Evolutionary conservation across 2,888 invertebrate species (phyloP), one percentile per base, ranked within the genome.

Genomic region (Lacanobia oleracea): DNA sequence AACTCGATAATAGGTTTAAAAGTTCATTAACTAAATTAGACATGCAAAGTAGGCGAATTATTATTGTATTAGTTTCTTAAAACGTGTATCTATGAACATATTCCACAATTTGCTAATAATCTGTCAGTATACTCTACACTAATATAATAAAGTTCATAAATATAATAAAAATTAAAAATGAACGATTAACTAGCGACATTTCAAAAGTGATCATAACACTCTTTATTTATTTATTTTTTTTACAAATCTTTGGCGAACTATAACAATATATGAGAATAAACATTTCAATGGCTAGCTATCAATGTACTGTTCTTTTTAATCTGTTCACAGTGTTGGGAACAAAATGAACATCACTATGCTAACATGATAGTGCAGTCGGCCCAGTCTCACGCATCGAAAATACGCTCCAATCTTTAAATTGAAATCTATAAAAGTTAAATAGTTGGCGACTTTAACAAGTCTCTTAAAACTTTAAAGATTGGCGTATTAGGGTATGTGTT

Each of bases 1-100:
- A 94, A 95, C 93, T 94, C 90, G 92, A 93, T 93, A 93, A 93
- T 94, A 94, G 91, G 91, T 93, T 92, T 88, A 87, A 92, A 92
- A 88, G 87, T 91, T 90, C 84, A 89, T 87, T 90, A 91, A 93
- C 89, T 91, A 92, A 95, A 92, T 91, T 88, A 89, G 85, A 94
- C 92, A 93, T 93, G 95, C 94, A 94, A 95, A 95, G 91, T 95
- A 95, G 95, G 94, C 94, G 90, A 92, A 93, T 92, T 88, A 90
- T 94, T 94, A 94, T 94, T 94, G 95, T 95, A 92, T 93, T 94
- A 94, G 91, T 94, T 94, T 85, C 89, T 91, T 91, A 90, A 90
- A 90, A 91, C 88, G 87, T 91, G 88, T 90, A 88, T 89, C 88
- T 91, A 89, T 88, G 85, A 90, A 93, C 90, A 90, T 91, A 91